phyloP scores from a whole-genome alignment of 2,113 vertebrate genomes.

The Caranx ignobilis region DNA sequence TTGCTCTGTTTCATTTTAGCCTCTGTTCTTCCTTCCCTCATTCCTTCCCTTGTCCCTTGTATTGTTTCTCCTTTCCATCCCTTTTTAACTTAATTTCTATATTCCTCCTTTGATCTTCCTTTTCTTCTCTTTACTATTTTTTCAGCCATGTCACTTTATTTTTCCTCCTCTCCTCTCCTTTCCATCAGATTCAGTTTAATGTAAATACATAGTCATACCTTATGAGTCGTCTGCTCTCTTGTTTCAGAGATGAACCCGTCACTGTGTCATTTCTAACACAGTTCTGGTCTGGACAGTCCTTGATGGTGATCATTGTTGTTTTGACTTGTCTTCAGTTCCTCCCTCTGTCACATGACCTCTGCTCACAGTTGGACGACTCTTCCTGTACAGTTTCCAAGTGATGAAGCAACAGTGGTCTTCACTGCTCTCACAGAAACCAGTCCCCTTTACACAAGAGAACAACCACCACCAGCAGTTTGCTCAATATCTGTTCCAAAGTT shows the following conservation, averaged over 20 bases:
- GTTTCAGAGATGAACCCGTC: too few species aligned
- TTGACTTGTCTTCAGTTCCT: neutral
- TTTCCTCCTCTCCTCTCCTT: too few species aligned
- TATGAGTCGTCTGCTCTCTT: neutral
- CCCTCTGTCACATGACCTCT: slow-evolving; percentile 26
- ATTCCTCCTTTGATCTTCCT: too few species aligned
- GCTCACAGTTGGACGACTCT: slow-evolving; percentile 36
- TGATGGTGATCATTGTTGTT: neutral
- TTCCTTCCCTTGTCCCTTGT: neutral
- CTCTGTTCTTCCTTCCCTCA: too few species aligned
- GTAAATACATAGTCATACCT: neutral
- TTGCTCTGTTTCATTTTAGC: neutral
- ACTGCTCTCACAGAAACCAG: neutral
- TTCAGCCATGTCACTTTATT: too few species aligned
- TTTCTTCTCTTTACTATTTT: too few species aligned
- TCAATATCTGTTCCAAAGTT: neutral
- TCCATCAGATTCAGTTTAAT: slow-evolving; percentile 13
- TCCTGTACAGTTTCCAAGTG: slow-evolving; percentile 8
- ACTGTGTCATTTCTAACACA: neutral
- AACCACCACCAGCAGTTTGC: slow-evolving; percentile 1
- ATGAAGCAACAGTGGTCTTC: slow-evolving; percentile 47
- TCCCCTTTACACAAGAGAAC: neutral
- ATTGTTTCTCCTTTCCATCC: too few species aligned
- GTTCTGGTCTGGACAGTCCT: neutral
- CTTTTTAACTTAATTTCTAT: neutral